phyloP scores from a whole-genome alignment of 35 echinoderm and acorn worm genomes.

The Patiria miniata region DNA sequence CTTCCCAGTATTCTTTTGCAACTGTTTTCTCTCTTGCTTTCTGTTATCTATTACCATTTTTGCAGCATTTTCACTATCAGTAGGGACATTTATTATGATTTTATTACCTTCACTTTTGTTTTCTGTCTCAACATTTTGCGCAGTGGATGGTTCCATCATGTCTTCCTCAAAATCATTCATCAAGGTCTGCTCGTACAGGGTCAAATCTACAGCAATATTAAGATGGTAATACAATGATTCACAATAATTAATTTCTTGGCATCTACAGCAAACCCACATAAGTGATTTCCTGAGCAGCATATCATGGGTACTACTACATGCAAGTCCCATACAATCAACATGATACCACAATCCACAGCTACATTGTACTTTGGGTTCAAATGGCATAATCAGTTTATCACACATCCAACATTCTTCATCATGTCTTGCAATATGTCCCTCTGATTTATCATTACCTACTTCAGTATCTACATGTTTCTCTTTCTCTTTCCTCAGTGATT shows the following conservation, averaged over 20 bases:
- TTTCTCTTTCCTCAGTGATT: not conserved
- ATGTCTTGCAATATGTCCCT: not conserved
- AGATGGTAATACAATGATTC: not conserved
- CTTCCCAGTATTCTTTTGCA: no score
- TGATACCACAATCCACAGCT: no score
- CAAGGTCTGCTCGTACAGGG: not conserved
- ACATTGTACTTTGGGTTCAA: not conserved
- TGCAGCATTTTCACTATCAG: no score
- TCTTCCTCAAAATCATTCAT: not conserved
- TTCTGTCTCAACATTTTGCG: not conserved
- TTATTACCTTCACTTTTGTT: not conserved
- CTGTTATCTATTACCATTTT: not conserved
- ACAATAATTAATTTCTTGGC: not conserved
- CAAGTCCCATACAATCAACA: not conserved
- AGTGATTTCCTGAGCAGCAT: not conserved
- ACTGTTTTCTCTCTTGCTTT: not conserved
- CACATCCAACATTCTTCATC: not conserved
- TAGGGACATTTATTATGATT: not conserved
- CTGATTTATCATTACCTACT: not conserved
- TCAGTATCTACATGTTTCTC: not conserved
- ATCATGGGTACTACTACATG: not conserved
- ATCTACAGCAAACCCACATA: not conserved
- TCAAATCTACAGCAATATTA: not conserved
- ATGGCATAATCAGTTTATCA: slow-evolving; percentile 2
- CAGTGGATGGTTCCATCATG: not conserved